Evolutionary conservation across 2,113 vertebrate species (phyloP).

Genomic region (Ochotona curzoniae): DNA sequence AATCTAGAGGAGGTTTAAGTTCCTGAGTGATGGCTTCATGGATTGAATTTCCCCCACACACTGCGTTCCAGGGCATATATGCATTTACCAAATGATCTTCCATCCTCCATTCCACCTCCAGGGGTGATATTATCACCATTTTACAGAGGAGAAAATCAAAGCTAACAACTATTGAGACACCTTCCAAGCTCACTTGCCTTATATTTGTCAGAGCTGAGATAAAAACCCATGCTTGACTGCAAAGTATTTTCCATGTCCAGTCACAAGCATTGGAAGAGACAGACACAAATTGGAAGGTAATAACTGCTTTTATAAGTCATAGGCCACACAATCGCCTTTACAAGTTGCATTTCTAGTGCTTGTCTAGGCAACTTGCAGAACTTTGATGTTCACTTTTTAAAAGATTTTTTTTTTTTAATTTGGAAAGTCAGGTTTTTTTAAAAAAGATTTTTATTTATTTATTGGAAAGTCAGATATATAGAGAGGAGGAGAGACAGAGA

Average conservation of each 20-base stretch:
- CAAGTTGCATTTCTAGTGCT: neutral
- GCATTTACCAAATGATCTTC: neutral
- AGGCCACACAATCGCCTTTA: neutral
- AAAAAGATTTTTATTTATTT: no score
- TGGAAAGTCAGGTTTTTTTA: no score
- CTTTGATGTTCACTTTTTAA: slow-evolving; percentile 27
- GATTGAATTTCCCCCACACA: neutral
- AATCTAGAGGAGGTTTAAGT: neutral
- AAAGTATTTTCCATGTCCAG: neutral
- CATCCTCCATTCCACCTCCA: neutral
- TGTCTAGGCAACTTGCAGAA: slow-evolving; percentile 8
- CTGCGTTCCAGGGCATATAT: neutral
- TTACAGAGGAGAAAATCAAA: neutral
- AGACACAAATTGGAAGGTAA: slow-evolving; percentile 2
- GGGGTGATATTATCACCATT: neutral
- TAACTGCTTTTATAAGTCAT: neutral
- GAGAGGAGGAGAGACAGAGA: no score
- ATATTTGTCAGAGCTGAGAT: neutral
- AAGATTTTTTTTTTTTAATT: no score
- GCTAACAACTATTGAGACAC: neutral
- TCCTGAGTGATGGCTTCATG: no score
- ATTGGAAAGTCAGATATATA: no score
- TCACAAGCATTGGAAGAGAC: neutral
- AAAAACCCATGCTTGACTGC: neutral
- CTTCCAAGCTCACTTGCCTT: neutral